Conservation (phyloP, 2,113 vertebrate species). For the Callopanchax toddi region DNA sequence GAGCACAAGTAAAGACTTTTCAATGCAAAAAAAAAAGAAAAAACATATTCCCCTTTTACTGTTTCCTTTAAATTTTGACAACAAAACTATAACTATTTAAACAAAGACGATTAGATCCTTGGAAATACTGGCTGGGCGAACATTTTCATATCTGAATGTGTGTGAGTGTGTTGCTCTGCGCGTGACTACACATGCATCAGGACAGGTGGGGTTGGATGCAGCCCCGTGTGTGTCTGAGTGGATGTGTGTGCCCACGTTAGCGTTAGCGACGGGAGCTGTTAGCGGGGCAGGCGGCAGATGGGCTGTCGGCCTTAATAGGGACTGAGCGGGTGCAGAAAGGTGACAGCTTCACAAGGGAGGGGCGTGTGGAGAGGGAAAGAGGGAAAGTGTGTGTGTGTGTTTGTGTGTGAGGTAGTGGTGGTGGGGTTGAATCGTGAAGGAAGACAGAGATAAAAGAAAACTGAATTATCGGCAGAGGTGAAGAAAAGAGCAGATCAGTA, state of each 20-base stretch:
- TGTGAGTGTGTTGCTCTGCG: constrained; percentile 14
- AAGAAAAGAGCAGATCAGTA: constrained; percentile 53
- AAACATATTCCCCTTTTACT: no score
- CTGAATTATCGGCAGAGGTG: constrained; percentile 61
- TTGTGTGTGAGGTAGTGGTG: constrained; percentile 11
- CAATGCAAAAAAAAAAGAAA: neutral
- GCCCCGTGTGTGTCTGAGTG: constrained; percentile 58
- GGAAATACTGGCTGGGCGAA: neutral
- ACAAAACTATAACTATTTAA: neutral
- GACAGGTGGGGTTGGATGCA: constrained; percentile 57
- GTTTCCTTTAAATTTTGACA: neutral
- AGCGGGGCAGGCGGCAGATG: constrained; percentile 82
- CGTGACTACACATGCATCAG: constrained; percentile 28
- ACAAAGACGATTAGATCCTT: no score
- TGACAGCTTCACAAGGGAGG: constrained; percentile 71
- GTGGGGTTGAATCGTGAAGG: constrained; percentile 32
- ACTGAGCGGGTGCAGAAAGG: constrained; percentile 75
- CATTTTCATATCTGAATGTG: constrained; percentile 16
- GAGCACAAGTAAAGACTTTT: neutral
- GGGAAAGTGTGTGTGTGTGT: constrained; percentile 32
- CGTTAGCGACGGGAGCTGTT: constrained; percentile 77
- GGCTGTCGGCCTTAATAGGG: constrained; percentile 84
- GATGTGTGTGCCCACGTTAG: constrained; percentile 64
- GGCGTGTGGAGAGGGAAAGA: constrained; percentile 32
- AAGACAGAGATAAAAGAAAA: constrained; percentile 60